Base-by-base conservation (phyloP, 2,888 invertebrate species). In the Empis livida region DNA sequence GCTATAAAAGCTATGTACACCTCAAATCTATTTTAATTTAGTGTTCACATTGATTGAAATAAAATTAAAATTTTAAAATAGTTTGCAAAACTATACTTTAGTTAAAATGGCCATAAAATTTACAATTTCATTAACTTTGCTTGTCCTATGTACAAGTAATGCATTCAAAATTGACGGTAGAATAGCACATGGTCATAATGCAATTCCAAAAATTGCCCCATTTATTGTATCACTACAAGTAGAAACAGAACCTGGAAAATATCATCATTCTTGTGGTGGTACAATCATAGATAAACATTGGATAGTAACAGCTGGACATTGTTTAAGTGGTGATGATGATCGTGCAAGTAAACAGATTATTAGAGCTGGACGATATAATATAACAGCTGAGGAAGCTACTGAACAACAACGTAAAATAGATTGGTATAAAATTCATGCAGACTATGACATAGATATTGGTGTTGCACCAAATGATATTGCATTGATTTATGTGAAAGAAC, bases 301-400 rank as follows among this genome's bases (percentile, higher is more conserved):
- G 46, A 13, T 49, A 8, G 5, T 49, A 31, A 46, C 49, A n/a
- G 49, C 49, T 4, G 49, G 43, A 20, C 49, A 49, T 14, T 49
- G 49, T 27, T 37, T 49, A 5, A 10, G 4, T 10, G 30, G 4
- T 10, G 30, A 20, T 16, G 10, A 27, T n/a, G 11, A 15, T 5
- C 17, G 27, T 9, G 27, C 5, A 2, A 11, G 8, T 23, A n/a
- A 30, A 8, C 15, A 37, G 5, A 15, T 16, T 20, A 42, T 49
- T 16, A 16, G 35, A 13, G 49, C 49, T 5, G 49, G 49, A 30
- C 37, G 43, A 6, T 17, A 46, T 43, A 31, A 49, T 14, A 39
- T 49, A 3, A 42, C 27, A 16, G 13, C 4, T 1, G 2, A n/a
- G 14, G 35, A 13, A 35, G 2, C 31, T 11, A 17, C n/a, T 17